Evolutionary conservation across 2,797 vertebrate species (phyloP).

Genomic region (Onychomys leucogaster): DNA sequence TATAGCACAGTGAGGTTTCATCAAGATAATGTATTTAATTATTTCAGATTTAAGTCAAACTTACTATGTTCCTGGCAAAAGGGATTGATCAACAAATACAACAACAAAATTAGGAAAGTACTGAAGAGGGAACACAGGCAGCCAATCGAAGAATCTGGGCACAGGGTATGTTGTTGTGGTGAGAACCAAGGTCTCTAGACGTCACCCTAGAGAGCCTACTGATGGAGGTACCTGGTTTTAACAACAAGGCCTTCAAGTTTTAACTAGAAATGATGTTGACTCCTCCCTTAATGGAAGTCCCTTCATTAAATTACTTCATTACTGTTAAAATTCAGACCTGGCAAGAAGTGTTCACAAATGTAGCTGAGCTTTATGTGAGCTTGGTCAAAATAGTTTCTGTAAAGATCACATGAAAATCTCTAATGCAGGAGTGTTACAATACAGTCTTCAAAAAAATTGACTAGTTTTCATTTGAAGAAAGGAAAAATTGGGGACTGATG

Average conservation of each 20-base stretch:
- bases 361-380: neutral
- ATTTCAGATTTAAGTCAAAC: slow-evolving; percentile 51
- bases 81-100: neutral
- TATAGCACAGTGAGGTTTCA: neutral
- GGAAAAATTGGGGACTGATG: neutral
- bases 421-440: neutral
- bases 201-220: neutral
- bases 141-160: neutral
- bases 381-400: neutral
- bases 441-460: slow-evolving; percentile 40
- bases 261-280: neutral
- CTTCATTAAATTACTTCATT: neutral
- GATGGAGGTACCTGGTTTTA: neutral
- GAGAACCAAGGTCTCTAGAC: neutral
- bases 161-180: no score
- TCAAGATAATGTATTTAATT: slow-evolving; percentile 37
- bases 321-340: slow-evolving; percentile 23
- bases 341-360: neutral
- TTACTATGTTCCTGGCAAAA: neutral
- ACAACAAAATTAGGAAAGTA: neutral
- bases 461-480: slow-evolving; percentile 52
- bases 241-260: neutral
- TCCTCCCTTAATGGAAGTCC: neutral
- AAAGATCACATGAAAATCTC: neutral
- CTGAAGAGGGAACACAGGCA: neutral